Conservation (phyloP, 2,888 invertebrate genomes). For the Melinaea menophilus region DNA sequence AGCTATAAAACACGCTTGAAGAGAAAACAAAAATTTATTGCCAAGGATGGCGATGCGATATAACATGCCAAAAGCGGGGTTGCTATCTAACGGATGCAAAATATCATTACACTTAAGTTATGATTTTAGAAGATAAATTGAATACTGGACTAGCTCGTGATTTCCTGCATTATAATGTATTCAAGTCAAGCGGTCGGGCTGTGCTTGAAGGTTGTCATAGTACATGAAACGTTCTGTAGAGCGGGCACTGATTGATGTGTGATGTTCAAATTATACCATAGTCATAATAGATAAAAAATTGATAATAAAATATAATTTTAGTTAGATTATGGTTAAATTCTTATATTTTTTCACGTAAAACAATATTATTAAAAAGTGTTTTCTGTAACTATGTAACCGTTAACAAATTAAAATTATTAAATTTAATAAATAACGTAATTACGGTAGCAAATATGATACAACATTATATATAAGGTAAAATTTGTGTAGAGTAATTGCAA, state of each 20-base stretch:
- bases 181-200: constrained; percentile 53
- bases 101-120: constrained; percentile 71
- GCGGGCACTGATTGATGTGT: constrained; percentile 36
- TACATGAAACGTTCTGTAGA: constrained; percentile 43
- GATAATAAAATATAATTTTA: too few relatives aligned
- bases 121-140: constrained; percentile 75
- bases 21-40: constrained; percentile 18
- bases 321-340: too few relatives aligned
- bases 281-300: too few relatives aligned
- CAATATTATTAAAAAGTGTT: too few relatives aligned
- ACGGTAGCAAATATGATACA: constrained; percentile 21
- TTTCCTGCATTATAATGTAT: constrained; percentile 74
- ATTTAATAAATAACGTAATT: constrained; percentile 23
- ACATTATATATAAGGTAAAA: constrained; percentile 23
- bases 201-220: constrained; percentile 63
- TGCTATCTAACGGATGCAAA: constrained; percentile 56
- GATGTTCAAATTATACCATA: neutral
- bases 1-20: constrained; percentile 9
- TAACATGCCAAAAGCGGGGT: constrained; percentile 20
- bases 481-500: constrained; percentile 19
- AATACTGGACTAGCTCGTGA: constrained; percentile 66
- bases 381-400: too few relatives aligned
- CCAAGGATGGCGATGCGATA: constrained; percentile 17
- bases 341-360: too few relatives aligned
- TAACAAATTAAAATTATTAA: too few relatives aligned